Evolutionary conservation across 1,140 invertebrate genomes (phyloP).

Genomic region (Drosophila busckii): DNA sequence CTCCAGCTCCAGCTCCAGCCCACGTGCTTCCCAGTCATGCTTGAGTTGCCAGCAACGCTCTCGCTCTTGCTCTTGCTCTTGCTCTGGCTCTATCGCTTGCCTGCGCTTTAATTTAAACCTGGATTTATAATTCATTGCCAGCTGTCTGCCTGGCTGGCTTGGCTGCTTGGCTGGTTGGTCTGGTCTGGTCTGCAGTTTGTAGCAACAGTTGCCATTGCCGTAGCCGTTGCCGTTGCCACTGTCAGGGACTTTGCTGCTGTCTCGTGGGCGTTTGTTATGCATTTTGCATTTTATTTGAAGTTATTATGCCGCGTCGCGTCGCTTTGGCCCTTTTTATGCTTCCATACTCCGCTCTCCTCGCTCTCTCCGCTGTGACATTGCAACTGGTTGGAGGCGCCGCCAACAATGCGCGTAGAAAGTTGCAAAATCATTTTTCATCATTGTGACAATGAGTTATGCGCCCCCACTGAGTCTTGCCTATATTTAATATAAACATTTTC

Average conservation of each 20-base stretch:
- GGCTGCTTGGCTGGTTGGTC: background rate
- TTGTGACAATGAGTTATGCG: slow-evolving; percentile 40
- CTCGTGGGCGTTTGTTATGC: slow-evolving; percentile 65
- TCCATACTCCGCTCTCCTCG: background rate
- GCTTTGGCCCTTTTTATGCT: slow-evolving; percentile 8
- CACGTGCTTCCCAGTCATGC: slow-evolving; percentile 29
- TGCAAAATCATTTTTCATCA: slow-evolving; percentile 68
- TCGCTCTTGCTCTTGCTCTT: slow-evolving; percentile 1
- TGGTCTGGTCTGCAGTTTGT: slow-evolving; percentile 13
- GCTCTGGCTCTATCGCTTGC: slow-evolving; percentile 1
- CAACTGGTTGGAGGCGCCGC: too few species aligned
- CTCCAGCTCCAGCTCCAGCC: slow-evolving; percentile 31
- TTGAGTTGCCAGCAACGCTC: background rate
- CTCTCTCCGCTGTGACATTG: too few species aligned
- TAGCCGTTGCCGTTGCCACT: slow-evolving; percentile 20
- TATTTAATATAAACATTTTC: slow-evolving; percentile 7
- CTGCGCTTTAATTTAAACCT: slow-evolving; percentile 72
- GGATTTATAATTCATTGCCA: slow-evolving; percentile 77
- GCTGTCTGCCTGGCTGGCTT: slow-evolving; percentile 28
- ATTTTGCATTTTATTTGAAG: slow-evolving; percentile 77
- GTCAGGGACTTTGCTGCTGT: slow-evolving; percentile 14
- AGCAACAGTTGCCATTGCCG: slow-evolving; percentile 14
- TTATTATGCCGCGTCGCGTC: slow-evolving; percentile 70
- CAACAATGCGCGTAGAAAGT: slow-evolving; percentile 21
- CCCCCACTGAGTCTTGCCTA: slow-evolving; percentile 2